Conservation (phyloP, 2,113 vertebrate species). For the Noctilio leporinus region DNA sequence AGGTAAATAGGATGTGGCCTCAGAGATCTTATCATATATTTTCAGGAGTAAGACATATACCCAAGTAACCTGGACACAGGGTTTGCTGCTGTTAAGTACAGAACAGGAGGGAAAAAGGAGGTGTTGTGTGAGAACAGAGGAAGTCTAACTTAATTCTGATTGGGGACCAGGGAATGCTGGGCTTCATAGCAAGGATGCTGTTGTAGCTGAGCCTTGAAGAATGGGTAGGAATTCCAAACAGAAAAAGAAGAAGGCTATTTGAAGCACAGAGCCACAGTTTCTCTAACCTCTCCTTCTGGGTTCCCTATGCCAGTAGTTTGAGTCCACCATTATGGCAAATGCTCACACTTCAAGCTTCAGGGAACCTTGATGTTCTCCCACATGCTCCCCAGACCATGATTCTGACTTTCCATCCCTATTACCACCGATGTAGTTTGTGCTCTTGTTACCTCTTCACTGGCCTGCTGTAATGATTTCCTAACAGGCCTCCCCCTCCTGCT, state of each 20-base stretch:
- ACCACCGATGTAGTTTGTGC: not conserved
- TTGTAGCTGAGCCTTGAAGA: not conserved
- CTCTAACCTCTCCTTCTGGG: not conserved
- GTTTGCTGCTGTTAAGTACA: not conserved
- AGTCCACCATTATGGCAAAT: not conserved
- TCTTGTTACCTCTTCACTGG: not conserved
- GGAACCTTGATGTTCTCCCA: not conserved
- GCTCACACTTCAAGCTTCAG: not conserved
- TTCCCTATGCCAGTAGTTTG: not conserved
- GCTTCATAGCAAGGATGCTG: not conserved
- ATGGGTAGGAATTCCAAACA: not conserved
- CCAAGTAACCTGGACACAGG: not conserved
- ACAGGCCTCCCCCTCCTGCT: not conserved
- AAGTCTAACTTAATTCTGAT: not conserved
- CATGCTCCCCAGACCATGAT: not conserved
- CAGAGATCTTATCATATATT: not conserved
- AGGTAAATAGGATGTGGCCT: not conserved
- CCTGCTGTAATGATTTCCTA: not conserved
- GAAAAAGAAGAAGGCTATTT: not conserved
- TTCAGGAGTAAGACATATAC: not conserved
- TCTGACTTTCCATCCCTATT: not conserved
- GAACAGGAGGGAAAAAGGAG: not conserved
- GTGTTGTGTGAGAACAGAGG: not conserved
- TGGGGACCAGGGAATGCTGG: not conserved
- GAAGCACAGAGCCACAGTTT: not conserved